Conservation (phyloP, 2,113 vertebrate genomes). For the Polypterus senegalus region DNA sequence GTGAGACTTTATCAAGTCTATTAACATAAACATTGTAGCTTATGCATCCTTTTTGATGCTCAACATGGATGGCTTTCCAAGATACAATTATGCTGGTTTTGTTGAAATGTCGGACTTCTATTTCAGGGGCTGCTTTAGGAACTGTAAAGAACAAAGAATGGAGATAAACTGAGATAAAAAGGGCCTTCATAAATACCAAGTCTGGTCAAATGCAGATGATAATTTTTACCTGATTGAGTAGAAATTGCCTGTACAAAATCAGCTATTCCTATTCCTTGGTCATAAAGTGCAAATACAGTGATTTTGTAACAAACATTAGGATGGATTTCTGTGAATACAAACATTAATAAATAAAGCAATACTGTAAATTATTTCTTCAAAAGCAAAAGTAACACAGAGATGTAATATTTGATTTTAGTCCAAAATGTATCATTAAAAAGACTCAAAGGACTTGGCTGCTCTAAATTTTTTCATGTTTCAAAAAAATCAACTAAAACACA, state of each 20-base stretch:
- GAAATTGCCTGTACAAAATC: slow-evolving; percentile 22
- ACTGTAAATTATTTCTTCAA: too few species aligned
- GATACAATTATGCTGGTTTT: slow-evolving; percentile 25
- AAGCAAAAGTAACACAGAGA: too few species aligned
- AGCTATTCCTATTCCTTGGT: slow-evolving; percentile 13
- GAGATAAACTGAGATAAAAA: too few species aligned
- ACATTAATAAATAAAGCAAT: too few species aligned
- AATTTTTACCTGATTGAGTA: slow-evolving; percentile 30
- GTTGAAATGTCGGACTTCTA: slow-evolving; percentile 5
- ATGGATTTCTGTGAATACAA: slow-evolving; percentile 12
- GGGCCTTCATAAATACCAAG: neutral
- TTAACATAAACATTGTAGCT: slow-evolving; percentile 40
- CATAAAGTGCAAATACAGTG: slow-evolving; percentile 32
- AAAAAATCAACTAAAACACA: too few species aligned
- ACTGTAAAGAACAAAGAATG: slow-evolving; percentile 23
- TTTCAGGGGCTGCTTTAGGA: slow-evolving; percentile 26
- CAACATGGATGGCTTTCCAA: slow-evolving; percentile 28
- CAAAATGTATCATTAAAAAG: too few species aligned
- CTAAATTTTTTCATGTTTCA: too few species aligned
- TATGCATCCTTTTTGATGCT: slow-evolving; percentile 40
- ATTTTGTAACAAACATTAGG: slow-evolving; percentile 40
- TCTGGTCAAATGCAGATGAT: neutral
- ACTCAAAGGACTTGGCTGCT: too few species aligned
- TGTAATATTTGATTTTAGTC: too few species aligned
- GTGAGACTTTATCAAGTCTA: neutral